phyloP scores from a whole-genome alignment of 2,888 invertebrate genomes.

The Latrodectus elegans region DNA sequence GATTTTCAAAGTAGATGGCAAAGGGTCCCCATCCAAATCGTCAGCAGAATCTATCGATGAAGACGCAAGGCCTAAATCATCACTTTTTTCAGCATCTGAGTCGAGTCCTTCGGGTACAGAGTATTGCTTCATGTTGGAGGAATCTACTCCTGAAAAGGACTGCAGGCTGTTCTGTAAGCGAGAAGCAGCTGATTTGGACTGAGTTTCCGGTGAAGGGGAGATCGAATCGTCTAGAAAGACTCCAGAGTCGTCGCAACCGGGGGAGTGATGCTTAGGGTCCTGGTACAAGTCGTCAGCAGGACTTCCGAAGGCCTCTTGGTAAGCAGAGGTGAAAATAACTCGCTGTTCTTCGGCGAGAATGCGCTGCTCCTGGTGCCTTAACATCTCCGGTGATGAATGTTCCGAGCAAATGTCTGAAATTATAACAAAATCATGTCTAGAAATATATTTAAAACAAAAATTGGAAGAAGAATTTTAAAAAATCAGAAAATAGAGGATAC shows the following conservation, averaged over 20 bases:
- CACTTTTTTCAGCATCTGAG: conserved; percentile 52
- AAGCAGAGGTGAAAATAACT: conserved; percentile 21
- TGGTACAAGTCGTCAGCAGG: conserved; percentile 15
- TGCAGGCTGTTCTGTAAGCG: conserved; percentile 24
- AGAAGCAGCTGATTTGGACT: conserved; percentile 20
- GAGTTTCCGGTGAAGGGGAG: conserved; percentile 47
- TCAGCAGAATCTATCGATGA: conserved; percentile 66
- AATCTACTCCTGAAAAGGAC: neutral
- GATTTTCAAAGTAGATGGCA: conserved; percentile 46
- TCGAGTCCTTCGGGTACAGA: conserved; percentile 47
- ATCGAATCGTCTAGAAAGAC: conserved; percentile 67
- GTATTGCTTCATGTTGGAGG: conserved; percentile 51
- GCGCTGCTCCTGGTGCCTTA: conserved; percentile 37
- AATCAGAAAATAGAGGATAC: too few relatives aligned
- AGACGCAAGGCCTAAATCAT: conserved; percentile 60
- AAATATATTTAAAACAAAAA: neutral
- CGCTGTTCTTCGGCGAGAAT: conserved; percentile 43
- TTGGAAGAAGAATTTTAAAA: too few relatives aligned
- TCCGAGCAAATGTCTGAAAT: conserved; percentile 30
- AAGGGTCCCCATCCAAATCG: conserved; percentile 58
- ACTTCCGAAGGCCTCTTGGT: conserved; percentile 19
- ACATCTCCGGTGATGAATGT: conserved; percentile 44
- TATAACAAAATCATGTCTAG: neutral
- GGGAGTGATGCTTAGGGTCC: conserved; percentile 51
- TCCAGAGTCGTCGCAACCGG: conserved; percentile 66